Evolutionary conservation across 1,140 invertebrate species (phyloP), one percentile per base, ranked within the genome.

Genomic region (Euura lappo): DNA sequence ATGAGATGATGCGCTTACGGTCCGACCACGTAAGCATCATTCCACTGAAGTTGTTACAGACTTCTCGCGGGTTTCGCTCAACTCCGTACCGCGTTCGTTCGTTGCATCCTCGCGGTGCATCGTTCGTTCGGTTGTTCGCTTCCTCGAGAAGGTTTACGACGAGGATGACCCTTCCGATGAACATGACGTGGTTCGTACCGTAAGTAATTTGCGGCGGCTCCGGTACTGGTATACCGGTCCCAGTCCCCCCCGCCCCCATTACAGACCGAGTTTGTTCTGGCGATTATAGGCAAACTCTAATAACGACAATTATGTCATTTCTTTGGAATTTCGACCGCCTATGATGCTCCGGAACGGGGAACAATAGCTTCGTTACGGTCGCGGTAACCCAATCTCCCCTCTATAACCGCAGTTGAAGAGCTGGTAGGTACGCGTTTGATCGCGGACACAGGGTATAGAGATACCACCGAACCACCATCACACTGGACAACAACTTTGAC

Each of bases 251-350:
- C 28, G 0, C 28, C 28, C 74, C 79, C 78, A 81, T 84, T 84
- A 82, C 76, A 76, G 72, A 66, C 60, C 76, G 77, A 71, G 77
- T 80, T 79, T 75, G 77, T 79, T 79, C 78, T 78, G 43, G 77
- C 81, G 80, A 84, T 85, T 84, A 85, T 82, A 85, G 79, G 72
- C 80, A 78, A 84, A 80, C 77, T 81, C 75, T 84, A 86, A 86
- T 85, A 84, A 84, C 78, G 79, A 85, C 83, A 84, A 85, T 85
- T 85, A 86, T 84, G 82, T 82, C 79, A 83, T 86, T 83, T 82
- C 79, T 78, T 66, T 69, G 82, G 82, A 84, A 84, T 84, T 28
- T 79, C 78, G 77, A 84, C 75, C 79, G 80, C 79, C 80, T 76
- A 74, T 75, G 75, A 79, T 67, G 79, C 77, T 47, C 74, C 68